These are phyloP conservation scores for Berghia stephanieae DNA, from an alignment of 1,140 invertebrate genomes.

Conservation along the genomic window DNA sequence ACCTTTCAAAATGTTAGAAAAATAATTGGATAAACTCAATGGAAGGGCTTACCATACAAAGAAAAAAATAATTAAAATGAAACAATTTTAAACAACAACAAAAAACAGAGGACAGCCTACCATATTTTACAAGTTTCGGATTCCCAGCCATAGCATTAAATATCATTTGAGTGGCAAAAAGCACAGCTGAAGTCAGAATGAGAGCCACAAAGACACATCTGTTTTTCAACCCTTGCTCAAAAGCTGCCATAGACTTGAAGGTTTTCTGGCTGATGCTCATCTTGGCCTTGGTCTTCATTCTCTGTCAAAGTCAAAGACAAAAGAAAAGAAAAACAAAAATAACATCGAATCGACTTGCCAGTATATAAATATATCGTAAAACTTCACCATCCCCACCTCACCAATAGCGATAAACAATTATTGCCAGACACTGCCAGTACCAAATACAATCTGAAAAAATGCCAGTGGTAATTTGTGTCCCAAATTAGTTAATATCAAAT, in stretches of 20 bases:
- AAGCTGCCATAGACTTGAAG: not conserved
- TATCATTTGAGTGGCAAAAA: not conserved
- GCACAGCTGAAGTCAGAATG: not conserved
- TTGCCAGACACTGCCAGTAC: too few species aligned
- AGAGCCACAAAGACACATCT: slow-evolving; percentile 18
- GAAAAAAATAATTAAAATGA: not conserved
- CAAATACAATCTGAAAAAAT: too few species aligned
- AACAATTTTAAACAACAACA: not conserved
- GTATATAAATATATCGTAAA: too few species aligned
- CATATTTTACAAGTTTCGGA: not conserved
- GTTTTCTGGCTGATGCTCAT: not conserved
- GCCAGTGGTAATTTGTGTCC: too few species aligned
- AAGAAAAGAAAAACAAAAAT: too few species aligned
- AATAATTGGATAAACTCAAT: not conserved
- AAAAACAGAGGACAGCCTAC: not conserved
- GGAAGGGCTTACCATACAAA: not conserved
- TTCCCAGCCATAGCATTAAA: slow-evolving; percentile 9
- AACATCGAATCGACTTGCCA: too few species aligned
- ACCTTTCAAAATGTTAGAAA: too few species aligned
- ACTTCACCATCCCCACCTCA: too few species aligned
- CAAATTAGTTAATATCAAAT: too few species aligned
- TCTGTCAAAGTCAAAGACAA: too few species aligned
- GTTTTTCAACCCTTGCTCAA: not conserved
- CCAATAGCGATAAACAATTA: too few species aligned
- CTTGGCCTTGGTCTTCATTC: slow-evolving; percentile 3